Percentiles rank a stretch among this genome's conserved stretches.
Evolutionary conservation across 2,113 vertebrate species (phyloP).

Genomic region (Narcine bancroftii): DNA sequence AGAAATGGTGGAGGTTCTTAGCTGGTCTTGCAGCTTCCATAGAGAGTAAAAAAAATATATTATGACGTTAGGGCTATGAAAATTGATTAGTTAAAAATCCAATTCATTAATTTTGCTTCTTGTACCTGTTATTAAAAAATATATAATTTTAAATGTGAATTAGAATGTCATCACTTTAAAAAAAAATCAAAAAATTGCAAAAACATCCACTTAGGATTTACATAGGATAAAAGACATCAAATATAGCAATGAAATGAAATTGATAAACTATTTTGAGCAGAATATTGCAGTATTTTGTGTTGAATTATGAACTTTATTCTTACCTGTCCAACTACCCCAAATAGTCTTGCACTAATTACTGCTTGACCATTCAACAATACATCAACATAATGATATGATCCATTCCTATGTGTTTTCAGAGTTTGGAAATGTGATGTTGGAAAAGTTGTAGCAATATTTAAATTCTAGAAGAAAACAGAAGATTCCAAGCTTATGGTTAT

Average conservation of each 20-base stretch:
- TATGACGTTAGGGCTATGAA: too few relatives aligned
- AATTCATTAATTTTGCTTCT: neutral
- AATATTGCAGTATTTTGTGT: neutral
- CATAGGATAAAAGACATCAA: neutral
- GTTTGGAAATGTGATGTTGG: slow-evolving; percentile 44
- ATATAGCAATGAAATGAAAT: neutral
- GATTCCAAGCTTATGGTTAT: neutral
- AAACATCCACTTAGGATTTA: neutral
- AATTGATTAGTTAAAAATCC: neutral
- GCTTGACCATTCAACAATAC: slow-evolving; percentile 43
- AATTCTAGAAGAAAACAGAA: slow-evolving; percentile 34
- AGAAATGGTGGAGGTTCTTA: too few relatives aligned
- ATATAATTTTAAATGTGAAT: neutral
- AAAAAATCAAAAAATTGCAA: neutral
- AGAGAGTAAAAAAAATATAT: too few relatives aligned
- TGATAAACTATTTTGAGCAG: neutral
- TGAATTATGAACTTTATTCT: slow-evolving; percentile 11
- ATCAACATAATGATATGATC: slow-evolving; percentile 48
- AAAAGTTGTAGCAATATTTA: neutral
- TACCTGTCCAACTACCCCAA: slow-evolving; percentile 47
- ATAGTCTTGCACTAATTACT: slow-evolving; percentile 46
- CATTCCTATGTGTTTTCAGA: slow-evolving; percentile 46
- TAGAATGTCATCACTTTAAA: neutral
- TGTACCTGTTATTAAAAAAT: neutral
- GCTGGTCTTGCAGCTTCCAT: too few relatives aligned